phyloP scores from a whole-genome alignment of 2,888 invertebrate genomes.

The Mechanitis messenoides region DNA sequence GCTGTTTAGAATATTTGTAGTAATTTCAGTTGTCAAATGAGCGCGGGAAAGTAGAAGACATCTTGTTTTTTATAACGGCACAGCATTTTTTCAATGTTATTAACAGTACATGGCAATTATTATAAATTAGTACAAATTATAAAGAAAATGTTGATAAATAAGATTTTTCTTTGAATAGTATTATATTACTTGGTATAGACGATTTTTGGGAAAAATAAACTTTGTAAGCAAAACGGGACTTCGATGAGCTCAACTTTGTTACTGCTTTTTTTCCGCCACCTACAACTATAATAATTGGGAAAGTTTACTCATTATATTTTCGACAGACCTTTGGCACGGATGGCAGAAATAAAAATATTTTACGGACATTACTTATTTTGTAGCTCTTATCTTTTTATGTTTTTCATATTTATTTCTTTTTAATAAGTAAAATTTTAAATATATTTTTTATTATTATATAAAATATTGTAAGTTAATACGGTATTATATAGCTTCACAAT shows the following conservation, averaged over 20 bases:
- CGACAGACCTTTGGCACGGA: constrained; percentile 41
- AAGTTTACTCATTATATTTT: constrained; percentile 73
- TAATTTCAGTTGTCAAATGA: constrained; percentile 59
- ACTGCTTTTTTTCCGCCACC: constrained; percentile 50
- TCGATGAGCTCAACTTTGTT: constrained; percentile 42
- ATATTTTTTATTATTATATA: background rate
- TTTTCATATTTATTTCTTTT: constrained; percentile 1
- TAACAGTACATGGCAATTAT: constrained; percentile 20
- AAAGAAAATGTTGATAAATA: too few species aligned
- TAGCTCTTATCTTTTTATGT: background rate
- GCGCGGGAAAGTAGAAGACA: constrained; percentile 56
- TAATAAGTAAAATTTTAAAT: background rate
- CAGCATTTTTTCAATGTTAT: constrained; percentile 14
- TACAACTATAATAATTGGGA: constrained; percentile 70
- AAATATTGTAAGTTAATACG: too few species aligned
- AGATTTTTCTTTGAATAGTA: constrained; percentile 1
- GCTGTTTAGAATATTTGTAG: constrained; percentile 59
- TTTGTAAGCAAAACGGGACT: constrained; percentile 19
- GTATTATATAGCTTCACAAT: too few species aligned
- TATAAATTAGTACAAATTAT: too few species aligned
- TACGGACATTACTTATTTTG: constrained; percentile 7
- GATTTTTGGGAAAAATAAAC: constrained; percentile 2
- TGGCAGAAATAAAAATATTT: constrained; percentile 12
- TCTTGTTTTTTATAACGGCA: constrained; percentile 31
- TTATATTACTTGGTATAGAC: background rate